Percentiles rank a stretch among this genome's conserved stretches.
Conservation (phyloP, 2,113 vertebrate genomes). For the Spea bombifrons region DNA sequence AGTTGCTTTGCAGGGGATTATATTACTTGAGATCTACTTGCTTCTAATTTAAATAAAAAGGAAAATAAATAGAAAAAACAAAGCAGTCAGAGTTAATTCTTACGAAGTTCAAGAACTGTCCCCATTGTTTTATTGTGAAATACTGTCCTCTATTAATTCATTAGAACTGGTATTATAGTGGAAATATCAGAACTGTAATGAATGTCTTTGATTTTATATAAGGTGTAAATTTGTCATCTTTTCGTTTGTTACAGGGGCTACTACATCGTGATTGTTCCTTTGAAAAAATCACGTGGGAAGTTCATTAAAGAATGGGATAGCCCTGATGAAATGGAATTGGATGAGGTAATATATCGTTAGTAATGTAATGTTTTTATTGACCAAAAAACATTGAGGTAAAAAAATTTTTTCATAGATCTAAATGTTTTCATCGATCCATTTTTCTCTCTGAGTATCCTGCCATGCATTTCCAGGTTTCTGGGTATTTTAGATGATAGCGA, state of each 20-base stretch:
- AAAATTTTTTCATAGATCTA: not conserved
- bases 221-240: not conserved
- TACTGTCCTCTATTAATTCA: constrained; percentile 23
- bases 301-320: constrained; percentile 94
- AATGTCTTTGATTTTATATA: constrained; percentile 32
- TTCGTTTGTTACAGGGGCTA: constrained; percentile 77
- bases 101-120: not conserved
- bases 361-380: constrained; percentile 8
- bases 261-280: constrained; percentile 95
- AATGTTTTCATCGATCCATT: not conserved
- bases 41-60: too few species aligned
- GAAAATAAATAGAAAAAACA: too few species aligned
- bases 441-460: not conserved
- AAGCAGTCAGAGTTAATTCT: too few species aligned
- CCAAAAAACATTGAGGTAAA: not conserved
- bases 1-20: too few species aligned
- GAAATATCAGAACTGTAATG: constrained; percentile 37
- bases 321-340: constrained; percentile 97
- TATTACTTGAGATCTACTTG: too few species aligned
- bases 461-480: not conserved
- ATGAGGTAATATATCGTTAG: constrained; percentile 77
- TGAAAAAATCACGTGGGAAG: constrained; percentile 96
- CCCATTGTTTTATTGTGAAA: constrained; percentile 25
- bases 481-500: not conserved
- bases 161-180: constrained; percentile 30